These are phyloP conservation scores for Pachyuromys duprasi DNA, from an alignment of 2,797 vertebrate genomes.

Conservation along the genomic window DNA sequence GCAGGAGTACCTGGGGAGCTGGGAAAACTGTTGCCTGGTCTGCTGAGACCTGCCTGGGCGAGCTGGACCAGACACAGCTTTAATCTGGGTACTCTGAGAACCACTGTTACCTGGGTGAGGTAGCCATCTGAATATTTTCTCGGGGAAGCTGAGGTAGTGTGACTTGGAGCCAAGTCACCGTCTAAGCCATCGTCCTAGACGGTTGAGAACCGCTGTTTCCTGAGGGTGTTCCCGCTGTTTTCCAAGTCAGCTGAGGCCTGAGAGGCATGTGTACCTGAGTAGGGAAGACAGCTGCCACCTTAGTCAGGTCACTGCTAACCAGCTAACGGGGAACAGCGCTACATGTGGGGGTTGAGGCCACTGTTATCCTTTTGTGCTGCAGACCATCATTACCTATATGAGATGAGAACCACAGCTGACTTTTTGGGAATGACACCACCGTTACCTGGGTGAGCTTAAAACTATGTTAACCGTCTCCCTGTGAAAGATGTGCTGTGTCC, in stretches of 20 bases:
- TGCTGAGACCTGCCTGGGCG: neutral
- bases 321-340: neutral
- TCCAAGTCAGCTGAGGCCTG: neutral
- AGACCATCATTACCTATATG: neutral
- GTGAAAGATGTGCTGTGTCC: too few species aligned
- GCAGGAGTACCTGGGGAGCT: neutral
- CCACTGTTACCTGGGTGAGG: neutral
- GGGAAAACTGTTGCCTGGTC: neutral
- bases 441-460: neutral
- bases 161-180: neutral
- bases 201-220: neutral
- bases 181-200: neutral
- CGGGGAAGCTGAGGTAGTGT: neutral
- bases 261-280: neutral
- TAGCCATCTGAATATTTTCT: too few species aligned
- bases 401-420: neutral
- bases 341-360: neutral
- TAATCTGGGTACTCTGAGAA: neutral
- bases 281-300: neutral
- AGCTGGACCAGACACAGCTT: neutral
- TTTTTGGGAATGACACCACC: neutral
- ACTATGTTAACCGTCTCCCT: neutral
- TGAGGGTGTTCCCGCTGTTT: neutral
- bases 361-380: neutral
- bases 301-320: neutral